These are phyloP conservation scores for Gymnopithys bicolor DNA, from an alignment of 2,797 vertebrate genomes.

Conservation along the genomic window DNA sequence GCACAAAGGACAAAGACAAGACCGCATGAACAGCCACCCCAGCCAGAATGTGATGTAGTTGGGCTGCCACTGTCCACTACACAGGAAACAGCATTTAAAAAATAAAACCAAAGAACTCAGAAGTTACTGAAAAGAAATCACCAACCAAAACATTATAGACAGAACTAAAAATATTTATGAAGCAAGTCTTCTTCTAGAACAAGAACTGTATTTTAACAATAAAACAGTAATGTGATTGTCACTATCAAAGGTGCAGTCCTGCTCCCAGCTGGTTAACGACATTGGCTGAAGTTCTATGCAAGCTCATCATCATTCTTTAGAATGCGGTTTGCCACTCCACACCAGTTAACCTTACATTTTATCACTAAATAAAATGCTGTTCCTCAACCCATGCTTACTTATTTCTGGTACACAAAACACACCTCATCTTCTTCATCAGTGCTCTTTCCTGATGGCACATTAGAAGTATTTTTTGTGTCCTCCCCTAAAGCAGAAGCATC, in stretches of 20 bases:
- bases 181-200: slow-evolving; percentile 74
- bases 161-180: slow-evolving; percentile 70
- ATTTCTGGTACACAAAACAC: slow-evolving; percentile 82
- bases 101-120: slow-evolving; percentile 60
- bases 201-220: slow-evolving; percentile 66
- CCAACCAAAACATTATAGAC: slow-evolving; percentile 61
- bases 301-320: slow-evolving; percentile 75
- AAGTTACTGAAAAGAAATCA: slow-evolving; percentile 73
- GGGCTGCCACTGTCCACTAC: slow-evolving; percentile 75
- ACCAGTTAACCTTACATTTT: slow-evolving; percentile 75
- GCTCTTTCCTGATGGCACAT: slow-evolving; percentile 94
- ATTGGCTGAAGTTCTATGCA: slow-evolving; percentile 64
- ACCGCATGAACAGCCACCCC: slow-evolving; percentile 62
- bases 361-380: slow-evolving; percentile 72
- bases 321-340: slow-evolving; percentile 72
- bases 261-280: slow-evolving; percentile 47
- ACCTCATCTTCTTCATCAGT: slow-evolving; percentile 96
- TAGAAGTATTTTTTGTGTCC: slow-evolving; percentile 93
- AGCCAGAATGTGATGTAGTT: not conserved
- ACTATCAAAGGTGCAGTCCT: slow-evolving; percentile 64
- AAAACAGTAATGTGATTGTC: slow-evolving; percentile 55
- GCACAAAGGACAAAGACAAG: slow-evolving; percentile 76
- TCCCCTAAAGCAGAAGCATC: slow-evolving; percentile 91
- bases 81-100: slow-evolving; percentile 77
- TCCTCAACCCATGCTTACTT: slow-evolving; percentile 80